phyloP scores from a whole-genome alignment of 2,113 vertebrate genomes.

The Scortum barcoo region DNA sequence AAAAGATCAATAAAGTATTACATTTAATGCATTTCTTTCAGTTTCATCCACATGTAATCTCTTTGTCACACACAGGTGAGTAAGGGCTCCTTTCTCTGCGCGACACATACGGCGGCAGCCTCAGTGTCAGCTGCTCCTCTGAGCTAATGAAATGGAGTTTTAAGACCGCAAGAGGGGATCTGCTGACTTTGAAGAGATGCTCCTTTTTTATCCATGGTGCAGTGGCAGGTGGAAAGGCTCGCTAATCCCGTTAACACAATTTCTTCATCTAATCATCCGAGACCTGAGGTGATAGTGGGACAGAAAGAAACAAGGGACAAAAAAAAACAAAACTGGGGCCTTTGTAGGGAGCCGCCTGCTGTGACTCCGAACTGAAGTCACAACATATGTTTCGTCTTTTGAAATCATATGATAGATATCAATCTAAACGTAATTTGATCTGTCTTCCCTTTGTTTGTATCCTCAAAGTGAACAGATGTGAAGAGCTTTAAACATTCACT shows the following conservation, averaged over 20 bases:
- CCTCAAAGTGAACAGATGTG: no score
- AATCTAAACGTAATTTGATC: neutral
- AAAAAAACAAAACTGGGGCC: neutral
- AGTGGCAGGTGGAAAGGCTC: conserved; percentile 62
- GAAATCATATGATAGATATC: neutral
- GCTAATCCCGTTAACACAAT: conserved; percentile 67
- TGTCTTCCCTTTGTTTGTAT: neutral
- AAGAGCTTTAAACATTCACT: neutral
- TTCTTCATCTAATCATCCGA: conserved; percentile 62
- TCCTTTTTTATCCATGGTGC: conserved; percentile 55
- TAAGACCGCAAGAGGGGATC: conserved; percentile 56
- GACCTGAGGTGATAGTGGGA: conserved; percentile 45
- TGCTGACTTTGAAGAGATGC: conserved; percentile 54
- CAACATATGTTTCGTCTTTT: neutral
- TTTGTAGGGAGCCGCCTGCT: neutral
- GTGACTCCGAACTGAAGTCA: neutral
- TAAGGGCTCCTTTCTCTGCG: conserved; percentile 20
- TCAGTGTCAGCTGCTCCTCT: conserved; percentile 49
- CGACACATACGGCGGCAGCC: conserved; percentile 10
- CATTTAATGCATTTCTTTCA: neutral
- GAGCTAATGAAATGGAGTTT: conserved; percentile 71
- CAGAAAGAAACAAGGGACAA: conserved; percentile 5
- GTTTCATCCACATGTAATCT: conserved; percentile 38
- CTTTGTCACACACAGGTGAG: conserved; percentile 22
- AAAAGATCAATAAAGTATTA: conserved; percentile 27